These are phyloP conservation scores for Drosophila ambigua DNA, from an alignment of 1,140 invertebrate species.

Conservation along the genomic window DNA sequence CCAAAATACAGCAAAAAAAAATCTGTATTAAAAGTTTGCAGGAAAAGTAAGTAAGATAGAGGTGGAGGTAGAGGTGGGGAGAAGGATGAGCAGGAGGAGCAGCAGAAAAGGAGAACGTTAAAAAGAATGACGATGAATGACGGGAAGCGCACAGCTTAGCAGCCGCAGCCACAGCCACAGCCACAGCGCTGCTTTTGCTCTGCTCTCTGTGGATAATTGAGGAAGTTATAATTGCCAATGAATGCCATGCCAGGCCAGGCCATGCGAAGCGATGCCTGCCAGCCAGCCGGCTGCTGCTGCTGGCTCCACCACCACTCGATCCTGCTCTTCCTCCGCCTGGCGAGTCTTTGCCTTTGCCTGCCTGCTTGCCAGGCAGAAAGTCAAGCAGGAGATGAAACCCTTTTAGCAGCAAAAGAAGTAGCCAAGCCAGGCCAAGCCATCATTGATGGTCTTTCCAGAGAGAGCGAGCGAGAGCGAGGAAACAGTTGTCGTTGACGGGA, in stretches of 20 bases:
- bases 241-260: slow-evolving; percentile 57
- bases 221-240: slow-evolving; percentile 84
- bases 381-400: slow-evolving; percentile 63
- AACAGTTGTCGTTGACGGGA: slow-evolving; percentile 75
- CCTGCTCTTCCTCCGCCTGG: background rate
- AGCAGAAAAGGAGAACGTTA: slow-evolving; percentile 62
- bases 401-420: slow-evolving; percentile 53
- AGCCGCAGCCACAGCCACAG: background rate
- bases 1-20: slow-evolving; percentile 28
- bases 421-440: background rate
- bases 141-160: slow-evolving; percentile 81
- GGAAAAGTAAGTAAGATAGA: slow-evolving; percentile 31
- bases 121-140: slow-evolving; percentile 83
- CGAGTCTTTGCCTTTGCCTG: background rate
- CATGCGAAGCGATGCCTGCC: slow-evolving; percentile 20
- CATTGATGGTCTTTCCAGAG: background rate
- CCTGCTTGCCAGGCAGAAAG: slow-evolving; percentile 28
- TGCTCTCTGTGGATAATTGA: slow-evolving; percentile 77
- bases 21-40: slow-evolving; percentile 59
- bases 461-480: slow-evolving; percentile 55
- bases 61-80: no score
- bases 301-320: slow-evolving; percentile 17
- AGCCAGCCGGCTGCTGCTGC: slow-evolving; percentile 22
- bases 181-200: slow-evolving; percentile 5
- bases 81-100: background rate